phyloP scores from a whole-genome alignment of 2,888 invertebrate genomes.

The Herminia tarsipennalis region DNA sequence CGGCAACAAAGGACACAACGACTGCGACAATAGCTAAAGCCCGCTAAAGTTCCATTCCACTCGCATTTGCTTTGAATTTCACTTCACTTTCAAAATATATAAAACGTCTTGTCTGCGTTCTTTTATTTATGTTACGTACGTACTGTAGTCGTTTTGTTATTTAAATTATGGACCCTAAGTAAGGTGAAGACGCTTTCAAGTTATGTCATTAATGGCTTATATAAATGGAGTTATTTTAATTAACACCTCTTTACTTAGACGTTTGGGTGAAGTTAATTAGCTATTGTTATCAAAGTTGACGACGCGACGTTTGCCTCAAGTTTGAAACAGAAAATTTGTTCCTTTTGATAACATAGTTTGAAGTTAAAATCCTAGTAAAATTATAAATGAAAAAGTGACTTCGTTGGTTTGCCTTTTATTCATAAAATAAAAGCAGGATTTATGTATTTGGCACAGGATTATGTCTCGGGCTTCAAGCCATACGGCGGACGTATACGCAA shows the following conservation, averaged over 20 bases:
- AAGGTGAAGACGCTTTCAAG: too few species aligned
- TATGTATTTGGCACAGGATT: too few species aligned
- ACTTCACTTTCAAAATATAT: constrained; percentile 26
- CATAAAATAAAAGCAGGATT: too few species aligned
- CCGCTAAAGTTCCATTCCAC: constrained; percentile 35
- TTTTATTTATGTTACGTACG: background rate
- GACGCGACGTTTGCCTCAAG: too few species aligned
- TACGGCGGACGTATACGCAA: too few species aligned
- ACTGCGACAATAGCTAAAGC: constrained; percentile 40
- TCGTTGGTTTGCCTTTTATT: too few species aligned
- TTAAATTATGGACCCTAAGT: background rate
- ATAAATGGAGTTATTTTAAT: background rate
- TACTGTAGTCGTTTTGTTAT: background rate
- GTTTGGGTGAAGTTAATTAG: background rate
- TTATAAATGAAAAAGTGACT: too few species aligned
- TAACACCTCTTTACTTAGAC: background rate
- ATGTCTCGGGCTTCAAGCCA: too few species aligned
- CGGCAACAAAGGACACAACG: constrained; percentile 42
- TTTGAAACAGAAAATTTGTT: too few species aligned
- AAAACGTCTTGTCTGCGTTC: constrained; percentile 5
- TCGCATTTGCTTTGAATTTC: constrained; percentile 42
- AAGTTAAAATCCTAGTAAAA: too few species aligned
- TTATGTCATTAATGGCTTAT: background rate
- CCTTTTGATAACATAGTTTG: too few species aligned
- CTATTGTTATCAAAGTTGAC: too few species aligned